Evolutionary conservation across 2,113 vertebrate genomes (phyloP), one percentile per base, ranked within the genome.

Genomic region (Crotalus helleri): DNA sequence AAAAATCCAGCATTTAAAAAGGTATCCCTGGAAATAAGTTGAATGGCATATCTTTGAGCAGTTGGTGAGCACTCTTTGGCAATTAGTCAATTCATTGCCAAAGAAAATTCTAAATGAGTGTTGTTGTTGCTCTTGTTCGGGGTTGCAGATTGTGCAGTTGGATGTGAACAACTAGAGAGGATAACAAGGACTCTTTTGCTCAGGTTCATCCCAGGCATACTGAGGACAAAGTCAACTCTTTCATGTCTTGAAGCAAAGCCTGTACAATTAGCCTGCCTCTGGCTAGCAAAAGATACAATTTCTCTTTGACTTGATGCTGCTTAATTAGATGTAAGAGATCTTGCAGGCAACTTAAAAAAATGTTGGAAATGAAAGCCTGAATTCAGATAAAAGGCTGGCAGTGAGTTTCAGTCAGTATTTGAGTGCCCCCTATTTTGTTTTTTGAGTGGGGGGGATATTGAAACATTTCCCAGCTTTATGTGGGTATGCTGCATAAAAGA

Each of bases 1-100:
- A 53, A 92, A 81, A 81, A 92, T 93, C 91, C 92, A 94, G 91
- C n/a, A 90, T 93, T 10, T 12, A 26, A 81, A 57, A 57, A 57
- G 59, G 46, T 89, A 55, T 24, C 44, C 49, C 46, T 85, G 12
- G 54, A 91, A 92, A 53, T 69, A 51, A 51, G 61, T 23, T 51
- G 1, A 46, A n/a, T 2, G 23, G 21, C 55, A 17, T 89, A 39
- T 46, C 81, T 95, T 85, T 92, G 29, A 24, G n/a, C 29, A 85
- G 69, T 51, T 33, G 10, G 11, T 33, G 58, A n/a, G 29, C 23
- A 8, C 46, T 59, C 54, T 90, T 29, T 3, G 29, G 44, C 74
- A 90, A 86, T 86, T 86, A 89, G 74, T 51, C 49, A 26, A 21
- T 53, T 85, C 29, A 33, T 23, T 85, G 9, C 21, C 55, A 17